phyloP scores from a whole-genome alignment of 2,888 invertebrate species.

The Leptopilina drosophilae region DNA sequence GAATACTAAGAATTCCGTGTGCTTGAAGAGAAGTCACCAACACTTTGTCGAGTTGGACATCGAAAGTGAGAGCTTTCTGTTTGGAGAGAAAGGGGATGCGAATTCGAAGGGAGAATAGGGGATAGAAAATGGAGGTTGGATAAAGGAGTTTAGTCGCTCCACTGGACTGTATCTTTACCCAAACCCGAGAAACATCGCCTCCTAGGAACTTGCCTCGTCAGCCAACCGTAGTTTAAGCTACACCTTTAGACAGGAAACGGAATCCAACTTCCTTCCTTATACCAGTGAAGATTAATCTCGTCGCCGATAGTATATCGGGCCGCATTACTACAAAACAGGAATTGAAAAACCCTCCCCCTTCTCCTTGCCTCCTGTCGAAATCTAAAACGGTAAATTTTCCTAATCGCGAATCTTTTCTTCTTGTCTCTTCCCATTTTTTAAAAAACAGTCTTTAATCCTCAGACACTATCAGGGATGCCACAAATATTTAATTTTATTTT shows the following conservation, averaged over 20 bases:
- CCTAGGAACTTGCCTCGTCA: constrained; percentile 71
- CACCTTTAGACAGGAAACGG: constrained; percentile 70
- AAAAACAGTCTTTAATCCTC: no score
- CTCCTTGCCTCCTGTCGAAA: no score
- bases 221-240: constrained; percentile 60
- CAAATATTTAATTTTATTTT: no score
- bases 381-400: no score
- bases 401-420: no score
- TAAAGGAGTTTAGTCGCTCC: constrained; percentile 74
- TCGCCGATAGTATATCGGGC: constrained; percentile 48
- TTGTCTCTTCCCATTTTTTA: no score
- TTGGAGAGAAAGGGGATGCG: constrained; percentile 13
- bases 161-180: constrained; percentile 73
- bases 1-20: constrained; percentile 55
- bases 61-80: constrained; percentile 16
- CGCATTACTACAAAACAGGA: constrained; percentile 44
- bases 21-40: constrained; percentile 47
- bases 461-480: no score
- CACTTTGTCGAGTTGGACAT: constrained; percentile 42
- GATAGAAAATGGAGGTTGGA: constrained; percentile 54
- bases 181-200: constrained; percentile 70
- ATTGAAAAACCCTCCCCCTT: background rate
- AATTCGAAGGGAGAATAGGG: constrained; percentile 23
- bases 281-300: constrained; percentile 71
- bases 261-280: constrained; percentile 73